Base-by-base conservation (phyloP, 2,888 invertebrate species). In the Atethmia centrago region DNA sequence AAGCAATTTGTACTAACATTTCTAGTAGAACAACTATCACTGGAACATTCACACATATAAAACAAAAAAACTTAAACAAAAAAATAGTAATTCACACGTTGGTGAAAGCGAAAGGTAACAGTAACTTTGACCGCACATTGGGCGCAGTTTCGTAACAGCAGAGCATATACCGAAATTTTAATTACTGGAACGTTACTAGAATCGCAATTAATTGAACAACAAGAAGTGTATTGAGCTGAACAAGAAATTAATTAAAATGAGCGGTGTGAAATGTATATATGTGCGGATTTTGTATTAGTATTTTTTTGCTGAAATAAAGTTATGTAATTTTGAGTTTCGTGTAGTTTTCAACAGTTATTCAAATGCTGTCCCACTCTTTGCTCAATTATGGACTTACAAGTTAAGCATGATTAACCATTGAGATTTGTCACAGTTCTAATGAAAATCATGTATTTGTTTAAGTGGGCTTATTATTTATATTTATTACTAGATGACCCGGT, bases 81-180 rank as follows among this genome's bases (percentile, higher is more conserved):
- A 68, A 77, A 81, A 81, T 74, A 74, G 81, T 77, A 69, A 69
- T 77, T 87, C 80, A 85, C 87, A 85, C 81, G 83, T 69, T 62
- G 71, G 82, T 76, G 84, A 87, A 88, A 88, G 88, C 81, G 81
- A 87, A 82, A 80, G 86, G 77, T 25, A 71, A 65, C 69, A 12
- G 36, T 2, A 59, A 71, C 53, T 79, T 82, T 86, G 88, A 88
- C 86, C 88, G 76, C 63, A 67, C 75, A 82, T 74, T 65, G 58
- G 14, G 77, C 59, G 16, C 72, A 74, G 74, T 83, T 63, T 55
- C 55, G 45, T 64, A 73, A 83, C 62, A 56, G 14, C 3, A 73
- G 28, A 53, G 9, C 14, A 49, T 40, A 31, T 10, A 67, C 45
- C 74, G 63, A 67, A 71, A 84, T 70, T 69, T 53, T 71, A 80